Evolutionary conservation across 2,113 vertebrate genomes (phyloP), one percentile per base, ranked within the genome.

Genomic region (Anas platyrhynchos): DNA sequence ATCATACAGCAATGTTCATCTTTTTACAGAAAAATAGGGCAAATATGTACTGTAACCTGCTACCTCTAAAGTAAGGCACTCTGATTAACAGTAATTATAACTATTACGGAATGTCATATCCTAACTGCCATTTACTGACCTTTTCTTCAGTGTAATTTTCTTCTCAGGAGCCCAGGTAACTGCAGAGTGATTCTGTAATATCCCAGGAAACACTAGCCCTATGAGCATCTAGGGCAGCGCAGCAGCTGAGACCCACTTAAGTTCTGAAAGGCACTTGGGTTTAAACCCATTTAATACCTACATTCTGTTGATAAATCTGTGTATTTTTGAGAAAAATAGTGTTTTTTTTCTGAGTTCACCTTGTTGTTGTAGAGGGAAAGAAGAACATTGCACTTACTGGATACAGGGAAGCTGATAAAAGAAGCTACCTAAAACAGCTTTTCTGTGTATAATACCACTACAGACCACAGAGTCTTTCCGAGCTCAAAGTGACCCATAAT

Each of bases 71-170:
- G 32, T 29, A 61, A 59, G 66, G 83, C 65, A n/a, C 77, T 73
- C 59, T 22, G 84, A 50, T 66, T 65, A 89, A 36, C 66, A 61
- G 74, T 34, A 55, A 36, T 93, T 85, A 41, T 18, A 52, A 34
- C 74, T 46, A 7, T 79, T 84, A 54, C 1, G 4, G 74, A 44
- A 58, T 84, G 67, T 26, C 63, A 48, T 79, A 44, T 83, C 82
- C 87, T 83, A 32, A 34, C 67, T 78, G 79, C 43, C 52, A 20
- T 73, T 91, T 82, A 41, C 16, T 80, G 75, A 89, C 87, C 89
- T 93, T 82, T 73, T 76, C 77, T 58, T 86, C 46, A 59, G 72
- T 21, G 56, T 65, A 4, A 44, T 88, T 89, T 80, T 89, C 90
- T 73, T 61, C 87, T 83, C 10, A 2, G 75, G 82, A 83, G 87